These are phyloP conservation scores for Cyrtonyx montezumae DNA, from an alignment of 2,113 vertebrate species.

Conservation along the genomic window DNA sequence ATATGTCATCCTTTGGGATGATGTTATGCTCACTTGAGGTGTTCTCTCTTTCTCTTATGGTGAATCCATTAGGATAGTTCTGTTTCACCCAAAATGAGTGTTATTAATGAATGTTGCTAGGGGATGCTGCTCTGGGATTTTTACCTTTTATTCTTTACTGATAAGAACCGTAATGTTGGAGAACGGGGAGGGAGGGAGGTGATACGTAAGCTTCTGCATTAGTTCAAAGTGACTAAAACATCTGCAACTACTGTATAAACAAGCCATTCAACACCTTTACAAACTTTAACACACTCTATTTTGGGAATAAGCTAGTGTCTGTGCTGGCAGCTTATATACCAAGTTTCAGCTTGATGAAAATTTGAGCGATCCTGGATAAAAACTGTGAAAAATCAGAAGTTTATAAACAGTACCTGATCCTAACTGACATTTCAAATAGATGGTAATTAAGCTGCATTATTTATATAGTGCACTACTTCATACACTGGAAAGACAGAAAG, in stretches of 20 bases:
- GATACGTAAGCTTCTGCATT: background rate
- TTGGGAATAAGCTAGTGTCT: conserved; percentile 46
- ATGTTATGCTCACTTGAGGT: background rate
- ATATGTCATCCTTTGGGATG: background rate
- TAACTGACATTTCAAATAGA: conserved; percentile 42
- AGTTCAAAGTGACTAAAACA: conserved; percentile 30
- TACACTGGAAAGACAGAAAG: background rate
- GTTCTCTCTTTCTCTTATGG: background rate
- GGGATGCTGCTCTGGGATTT: background rate
- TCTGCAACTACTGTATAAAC: conserved; percentile 53
- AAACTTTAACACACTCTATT: conserved; percentile 40
- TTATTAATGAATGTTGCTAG: background rate
- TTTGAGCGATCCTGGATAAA: conserved; percentile 46
- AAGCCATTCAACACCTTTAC: conserved; percentile 43
- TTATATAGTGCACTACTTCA: conserved; percentile 42
- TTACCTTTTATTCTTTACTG: background rate
- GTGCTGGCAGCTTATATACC: conserved; percentile 43
- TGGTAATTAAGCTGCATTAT: conserved; percentile 22
- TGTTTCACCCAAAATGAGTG: background rate
- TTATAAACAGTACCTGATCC: conserved; percentile 48
- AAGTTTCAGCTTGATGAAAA: conserved; percentile 49
- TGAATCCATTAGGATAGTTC: background rate
- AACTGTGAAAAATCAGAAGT: conserved; percentile 22
- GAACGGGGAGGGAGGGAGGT: background rate
- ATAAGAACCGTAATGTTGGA: background rate